A percentile compares a stretch with the other conserved stretches of the same genome.
These are phyloP conservation scores for Metopolophium dirhodum DNA, from an alignment of 1,140 invertebrate genomes.

Conservation along the genomic window DNA sequence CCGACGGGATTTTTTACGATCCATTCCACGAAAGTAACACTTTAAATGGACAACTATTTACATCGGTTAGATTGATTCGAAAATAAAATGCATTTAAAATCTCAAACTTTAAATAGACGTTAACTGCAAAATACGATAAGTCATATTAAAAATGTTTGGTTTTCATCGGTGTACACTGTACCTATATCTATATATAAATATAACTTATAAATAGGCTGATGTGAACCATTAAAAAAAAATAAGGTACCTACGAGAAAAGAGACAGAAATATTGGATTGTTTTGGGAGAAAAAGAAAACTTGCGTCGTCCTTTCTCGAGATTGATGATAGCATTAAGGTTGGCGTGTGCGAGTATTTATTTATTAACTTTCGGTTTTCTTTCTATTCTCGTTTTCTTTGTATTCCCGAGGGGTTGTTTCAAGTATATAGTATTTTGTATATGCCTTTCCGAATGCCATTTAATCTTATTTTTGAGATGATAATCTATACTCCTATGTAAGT, in stretches of 20 bases:
- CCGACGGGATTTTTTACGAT: neutral
- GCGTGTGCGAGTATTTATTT: neutral
- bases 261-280: neutral
- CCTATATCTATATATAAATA: no score
- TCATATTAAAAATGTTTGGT: neutral
- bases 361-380: constrained; percentile 8
- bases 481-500: neutral
- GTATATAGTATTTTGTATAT: neutral
- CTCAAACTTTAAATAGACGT: neutral
- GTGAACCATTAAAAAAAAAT: neutral
- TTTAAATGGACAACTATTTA: neutral
- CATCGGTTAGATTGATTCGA: neutral
- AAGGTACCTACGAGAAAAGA: neutral
- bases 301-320: neutral
- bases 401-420: neutral
- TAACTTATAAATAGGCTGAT: neutral
- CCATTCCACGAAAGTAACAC: neutral
- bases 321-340: neutral
- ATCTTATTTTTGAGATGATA: neutral
- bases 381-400: neutral
- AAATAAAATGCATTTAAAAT: neutral
- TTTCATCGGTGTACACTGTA: neutral
- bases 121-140: neutral
- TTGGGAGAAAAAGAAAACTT: neutral
- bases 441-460: neutral